Conservation (phyloP, 2,888 invertebrate genomes). For the Exocentrus adspersus region DNA sequence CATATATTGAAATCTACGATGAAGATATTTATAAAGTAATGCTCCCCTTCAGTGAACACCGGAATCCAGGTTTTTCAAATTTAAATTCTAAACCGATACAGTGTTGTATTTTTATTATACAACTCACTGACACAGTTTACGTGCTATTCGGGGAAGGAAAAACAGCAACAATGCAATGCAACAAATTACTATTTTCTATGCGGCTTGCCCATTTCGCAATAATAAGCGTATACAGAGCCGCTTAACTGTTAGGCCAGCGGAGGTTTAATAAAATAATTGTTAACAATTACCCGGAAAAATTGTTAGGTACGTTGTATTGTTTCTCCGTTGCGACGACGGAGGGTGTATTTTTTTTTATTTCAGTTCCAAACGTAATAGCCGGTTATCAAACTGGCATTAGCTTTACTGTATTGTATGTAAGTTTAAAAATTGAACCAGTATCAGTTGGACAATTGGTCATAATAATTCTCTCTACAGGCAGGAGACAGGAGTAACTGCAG, state of each 20-base stretch:
- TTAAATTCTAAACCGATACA: too few species aligned
- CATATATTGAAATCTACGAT: too few species aligned
- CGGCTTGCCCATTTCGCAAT: conserved; percentile 17
- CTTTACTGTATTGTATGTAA: too few species aligned
- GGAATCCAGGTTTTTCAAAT: too few species aligned
- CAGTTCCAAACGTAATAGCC: neutral
- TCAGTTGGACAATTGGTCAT: too few species aligned
- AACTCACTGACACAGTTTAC: conserved; percentile 15
- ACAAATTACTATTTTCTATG: conserved; percentile 14
- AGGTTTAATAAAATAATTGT: conserved; percentile 19
- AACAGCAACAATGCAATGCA: conserved; percentile 17
- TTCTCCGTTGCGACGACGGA: too few species aligned
- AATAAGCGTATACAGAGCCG: conserved; percentile 14
- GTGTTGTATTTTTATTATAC: too few species aligned
- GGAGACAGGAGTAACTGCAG: neutral
- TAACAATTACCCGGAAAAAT: conserved; percentile 10
- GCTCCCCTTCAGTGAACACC: too few species aligned
- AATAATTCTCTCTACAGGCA: too few species aligned
- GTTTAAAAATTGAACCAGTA: too few species aligned
- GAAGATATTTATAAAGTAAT: too few species aligned
- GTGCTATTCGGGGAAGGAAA: conserved; percentile 19
- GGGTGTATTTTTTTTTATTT: conserved; percentile 1
- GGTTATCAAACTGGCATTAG: neutral
- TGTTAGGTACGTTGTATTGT: conserved; percentile 3
- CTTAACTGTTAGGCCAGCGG: conserved; percentile 3